Base-by-base conservation (phyloP, 2,888 invertebrate genomes). In the Noctua comes region DNA sequence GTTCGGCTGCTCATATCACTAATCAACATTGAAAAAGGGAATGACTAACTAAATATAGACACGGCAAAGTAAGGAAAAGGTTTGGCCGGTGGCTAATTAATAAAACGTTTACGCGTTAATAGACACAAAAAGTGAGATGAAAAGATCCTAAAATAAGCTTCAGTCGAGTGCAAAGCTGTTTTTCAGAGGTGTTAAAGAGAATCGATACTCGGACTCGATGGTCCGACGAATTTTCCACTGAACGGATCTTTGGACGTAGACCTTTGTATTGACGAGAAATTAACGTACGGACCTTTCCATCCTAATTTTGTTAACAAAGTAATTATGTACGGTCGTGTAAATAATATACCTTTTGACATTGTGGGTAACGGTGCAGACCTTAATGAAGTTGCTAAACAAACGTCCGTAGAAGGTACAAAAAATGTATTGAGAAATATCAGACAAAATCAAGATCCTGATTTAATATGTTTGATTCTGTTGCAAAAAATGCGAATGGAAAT, bases 201-300 rank as follows among this genome's bases (percentile, higher is more conserved):
- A 93, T 95, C 94, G 94, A 92, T 93, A 94, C 92, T 94, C 93
- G 94, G 93, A 96, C 94, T 95, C 95, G 95, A 92, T 95, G 96
- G 96, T 93, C 95, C 96, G 95, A 91, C 95, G 94, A 95, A 96
- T 96, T 97, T 97, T 96, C 97, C 96, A 96, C 96, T 95, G 95
- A 95, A 93, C 94, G 96, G 96, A 92, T 94, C 93, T 94, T 93
- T 94, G 94, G 94, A 93, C 94, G 93, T 93, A 90, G 91, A 95
- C 95, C 96, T 96, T 94, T 95, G 95, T 95, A 95, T 95, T 94
- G 95, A 93, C 93, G 94, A 95, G 91, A 95, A 95, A 95, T 95
- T 95, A 93, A 93, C 94, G 92, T 94, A 94, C 94, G 93, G 93
- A 94, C 94, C 94, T 94, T 94, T 93, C 92, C 91, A 93, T 94